Evolutionary conservation across 2,888 invertebrate species (phyloP).

Genomic region (Tinea semifulvella): DNA sequence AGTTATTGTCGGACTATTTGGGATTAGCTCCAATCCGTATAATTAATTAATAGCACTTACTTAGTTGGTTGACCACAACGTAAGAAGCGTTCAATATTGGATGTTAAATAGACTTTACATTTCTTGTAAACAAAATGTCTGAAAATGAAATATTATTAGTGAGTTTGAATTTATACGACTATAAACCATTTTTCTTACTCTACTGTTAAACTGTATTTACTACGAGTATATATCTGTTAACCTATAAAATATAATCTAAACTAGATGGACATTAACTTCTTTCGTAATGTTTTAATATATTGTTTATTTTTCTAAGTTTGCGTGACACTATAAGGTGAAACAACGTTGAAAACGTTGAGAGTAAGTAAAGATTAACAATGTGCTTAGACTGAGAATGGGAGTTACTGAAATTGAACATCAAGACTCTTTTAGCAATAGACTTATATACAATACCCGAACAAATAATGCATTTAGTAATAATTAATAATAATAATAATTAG

Average conservation of each 20-base stretch:
- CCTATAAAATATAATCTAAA: not conserved
- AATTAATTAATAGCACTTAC: conserved; percentile 1
- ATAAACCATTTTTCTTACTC: not conserved
- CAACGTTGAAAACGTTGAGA: no score
- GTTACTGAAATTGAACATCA: no score
- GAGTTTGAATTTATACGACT: conserved; percentile 1
- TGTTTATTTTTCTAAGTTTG: no score
- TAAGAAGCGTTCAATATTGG: conserved; percentile 1
- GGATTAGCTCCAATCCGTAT: not conserved
- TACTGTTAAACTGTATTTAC: conserved; percentile 3
- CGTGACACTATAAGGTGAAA: no score
- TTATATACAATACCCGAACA: no score
- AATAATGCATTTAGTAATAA: no score
- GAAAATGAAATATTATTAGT: conserved; percentile 5
- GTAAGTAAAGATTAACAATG: no score
- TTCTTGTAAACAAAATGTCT: not conserved
- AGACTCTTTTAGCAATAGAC: no score
- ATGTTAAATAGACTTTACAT: conserved; percentile 5
- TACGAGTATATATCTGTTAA: not conserved
- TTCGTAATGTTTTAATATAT: no score
- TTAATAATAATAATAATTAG: no score
- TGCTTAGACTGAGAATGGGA: no score
- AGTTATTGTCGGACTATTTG: not conserved
- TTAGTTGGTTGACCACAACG: not conserved
- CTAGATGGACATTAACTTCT: not conserved